phyloP scores from a whole-genome alignment of 1,140 invertebrate species.

The Diorhabda sublineata region DNA sequence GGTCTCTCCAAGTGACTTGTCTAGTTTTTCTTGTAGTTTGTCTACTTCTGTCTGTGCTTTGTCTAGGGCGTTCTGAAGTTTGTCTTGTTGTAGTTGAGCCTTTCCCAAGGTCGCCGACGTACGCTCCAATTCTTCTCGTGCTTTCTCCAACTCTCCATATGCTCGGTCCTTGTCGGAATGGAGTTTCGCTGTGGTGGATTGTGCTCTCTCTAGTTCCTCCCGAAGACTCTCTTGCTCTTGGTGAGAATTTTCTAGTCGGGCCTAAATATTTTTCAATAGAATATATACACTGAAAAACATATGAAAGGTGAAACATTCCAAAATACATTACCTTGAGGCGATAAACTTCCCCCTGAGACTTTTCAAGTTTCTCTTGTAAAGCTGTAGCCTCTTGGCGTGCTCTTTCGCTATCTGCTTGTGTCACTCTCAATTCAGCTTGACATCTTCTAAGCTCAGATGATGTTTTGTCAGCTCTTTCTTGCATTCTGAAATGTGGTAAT shows the following conservation, averaged over 20 bases:
- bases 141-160: constrained; percentile 78
- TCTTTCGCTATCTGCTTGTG: constrained; percentile 81
- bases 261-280: constrained; percentile 40
- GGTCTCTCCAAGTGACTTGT: constrained; percentile 74
- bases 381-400: constrained; percentile 75
- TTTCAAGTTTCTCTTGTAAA: constrained; percentile 87
- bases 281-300: neutral
- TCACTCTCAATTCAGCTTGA: constrained; percentile 80
- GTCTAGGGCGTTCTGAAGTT: constrained; percentile 80
- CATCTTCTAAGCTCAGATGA: constrained; percentile 79
- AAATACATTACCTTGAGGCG: constrained; percentile 60
- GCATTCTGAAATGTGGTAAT: constrained; percentile 62
- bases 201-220: constrained; percentile 81
- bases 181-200: constrained; percentile 69
- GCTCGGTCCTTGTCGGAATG: constrained; percentile 86
- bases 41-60: constrained; percentile 89
- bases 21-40: constrained; percentile 79
- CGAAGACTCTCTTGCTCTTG: constrained; percentile 87
- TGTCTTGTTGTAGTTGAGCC: constrained; percentile 84
- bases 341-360: constrained; percentile 92
- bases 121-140: constrained; percentile 85
- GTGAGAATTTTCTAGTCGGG: constrained; percentile 89
- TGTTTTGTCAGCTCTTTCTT: constrained; percentile 83
- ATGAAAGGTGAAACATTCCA: neutral
- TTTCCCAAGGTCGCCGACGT: constrained; percentile 84